Evolutionary conservation across 2,888 invertebrate genomes (phyloP).

Genomic region (Calliphora vomitoria): DNA sequence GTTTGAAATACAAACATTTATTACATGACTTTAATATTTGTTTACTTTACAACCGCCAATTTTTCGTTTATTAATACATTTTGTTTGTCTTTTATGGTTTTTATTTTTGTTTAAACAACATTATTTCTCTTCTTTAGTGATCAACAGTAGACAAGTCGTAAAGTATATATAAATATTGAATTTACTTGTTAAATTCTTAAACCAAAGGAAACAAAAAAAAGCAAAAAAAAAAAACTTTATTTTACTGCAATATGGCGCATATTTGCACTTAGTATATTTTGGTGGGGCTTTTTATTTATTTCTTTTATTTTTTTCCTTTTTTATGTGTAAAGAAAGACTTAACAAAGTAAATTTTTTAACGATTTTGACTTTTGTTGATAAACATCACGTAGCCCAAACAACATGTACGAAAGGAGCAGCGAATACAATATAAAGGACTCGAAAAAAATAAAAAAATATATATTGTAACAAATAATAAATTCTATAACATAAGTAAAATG

Average conservation of each 20-base stretch:
- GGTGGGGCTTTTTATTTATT: not conserved
- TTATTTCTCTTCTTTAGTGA: not conserved
- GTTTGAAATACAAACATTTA: not conserved
- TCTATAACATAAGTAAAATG: constrained; percentile 58
- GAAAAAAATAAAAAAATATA: not conserved
- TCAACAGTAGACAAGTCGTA: not conserved
- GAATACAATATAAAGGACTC: constrained; percentile 35
- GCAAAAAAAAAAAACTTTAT: constrained; percentile 42
- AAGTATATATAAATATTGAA: not conserved
- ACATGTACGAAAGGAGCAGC: constrained; percentile 34
- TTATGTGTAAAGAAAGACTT: constrained; percentile 2
- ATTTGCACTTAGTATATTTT: constrained; percentile 54
- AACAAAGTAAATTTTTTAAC: constrained; percentile 52
- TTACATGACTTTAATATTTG: constrained; percentile 6
- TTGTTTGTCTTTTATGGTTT: constrained; percentile 11
- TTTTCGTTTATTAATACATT: constrained; percentile 15
- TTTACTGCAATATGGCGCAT: constrained; percentile 71
- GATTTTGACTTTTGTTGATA: constrained; percentile 61
- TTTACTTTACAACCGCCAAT: constrained; percentile 1
- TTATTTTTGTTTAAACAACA: constrained; percentile 10
- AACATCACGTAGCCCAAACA: constrained; percentile 70
- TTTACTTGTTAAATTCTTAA: constrained; percentile 38
- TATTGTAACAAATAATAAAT: constrained; percentile 50
- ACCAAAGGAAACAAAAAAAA: not conserved
- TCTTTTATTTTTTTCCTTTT: constrained; percentile 13